A percentile compares a stretch with the other conserved stretches of the same genome.
These are phyloP conservation scores for Epizoanthus ramosus DNA, from an alignment of 92 coral and sea anemone species.

Conservation along the genomic window DNA sequence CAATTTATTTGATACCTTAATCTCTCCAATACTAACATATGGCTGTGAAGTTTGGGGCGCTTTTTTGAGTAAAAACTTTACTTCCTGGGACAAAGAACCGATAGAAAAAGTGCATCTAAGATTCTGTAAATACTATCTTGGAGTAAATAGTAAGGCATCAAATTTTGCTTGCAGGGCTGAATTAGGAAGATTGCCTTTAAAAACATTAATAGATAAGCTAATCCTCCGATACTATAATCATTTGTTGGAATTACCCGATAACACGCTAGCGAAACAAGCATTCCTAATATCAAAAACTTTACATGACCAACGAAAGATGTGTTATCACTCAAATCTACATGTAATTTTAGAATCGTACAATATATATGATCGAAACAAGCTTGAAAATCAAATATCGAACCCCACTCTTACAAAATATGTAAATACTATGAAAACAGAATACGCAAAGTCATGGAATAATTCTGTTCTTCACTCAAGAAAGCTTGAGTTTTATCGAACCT, in stretches of 20 bases:
- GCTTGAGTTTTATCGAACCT: constrained; percentile 5
- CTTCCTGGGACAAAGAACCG: constrained; percentile 51
- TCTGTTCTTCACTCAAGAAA: not conserved
- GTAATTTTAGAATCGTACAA: not conserved
- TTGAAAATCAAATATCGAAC: not conserved
- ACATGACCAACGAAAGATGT: constrained; percentile 10
- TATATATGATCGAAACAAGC: not conserved
- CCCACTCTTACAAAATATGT: not conserved
- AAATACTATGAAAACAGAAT: constrained; percentile 11
- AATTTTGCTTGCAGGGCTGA: constrained; percentile 52
- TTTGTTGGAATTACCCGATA: constrained; percentile 29
- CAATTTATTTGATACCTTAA: not conserved
- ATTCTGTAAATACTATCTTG: constrained; percentile 50
- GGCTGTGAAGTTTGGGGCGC: constrained; percentile 53
- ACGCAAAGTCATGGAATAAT: constrained; percentile 18
- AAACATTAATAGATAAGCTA: constrained; percentile 22
- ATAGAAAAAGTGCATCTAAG: constrained; percentile 50
- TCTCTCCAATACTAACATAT: constrained; percentile 49
- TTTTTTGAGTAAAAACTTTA: constrained; percentile 22
- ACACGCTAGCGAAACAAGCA: constrained; percentile 44
- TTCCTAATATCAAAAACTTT: constrained; percentile 19
- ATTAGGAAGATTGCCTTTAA: constrained; percentile 54
- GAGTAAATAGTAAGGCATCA: constrained; percentile 57
- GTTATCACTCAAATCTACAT: constrained; percentile 3
- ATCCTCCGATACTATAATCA: constrained; percentile 33